Evolutionary conservation across 2,888 invertebrate species (phyloP).

Genomic region (Trichopoda pennipes): DNA sequence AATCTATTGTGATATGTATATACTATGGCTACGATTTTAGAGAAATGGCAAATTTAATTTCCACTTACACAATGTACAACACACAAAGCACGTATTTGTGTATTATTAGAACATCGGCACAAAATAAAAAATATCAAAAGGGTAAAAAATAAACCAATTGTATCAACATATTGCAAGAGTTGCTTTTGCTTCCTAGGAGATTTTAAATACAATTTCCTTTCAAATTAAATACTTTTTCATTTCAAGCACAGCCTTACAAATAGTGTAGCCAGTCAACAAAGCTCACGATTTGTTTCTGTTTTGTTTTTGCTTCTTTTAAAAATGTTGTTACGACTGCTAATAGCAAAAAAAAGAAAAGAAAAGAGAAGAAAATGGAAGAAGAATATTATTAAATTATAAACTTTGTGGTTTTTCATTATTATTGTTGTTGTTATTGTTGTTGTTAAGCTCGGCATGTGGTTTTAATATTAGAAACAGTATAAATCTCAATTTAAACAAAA

Average conservation of each 20-base stretch:
- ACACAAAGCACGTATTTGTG: constrained; percentile 59
- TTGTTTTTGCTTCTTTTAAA: constrained; percentile 8
- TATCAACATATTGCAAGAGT: constrained; percentile 33
- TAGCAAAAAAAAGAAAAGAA: neutral
- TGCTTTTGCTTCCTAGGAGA: constrained; percentile 45
- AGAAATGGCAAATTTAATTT: no score
- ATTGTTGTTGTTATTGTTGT: constrained; percentile 29
- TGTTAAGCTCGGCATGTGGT: constrained; percentile 63
- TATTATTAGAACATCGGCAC: constrained; percentile 29
- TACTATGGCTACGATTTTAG: no score
- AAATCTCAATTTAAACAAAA: constrained; percentile 52
- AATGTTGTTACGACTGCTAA: neutral
- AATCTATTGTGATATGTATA: no score
- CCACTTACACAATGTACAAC: constrained; percentile 47
- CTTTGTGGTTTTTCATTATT: constrained; percentile 48
- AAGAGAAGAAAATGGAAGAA: constrained; percentile 4
- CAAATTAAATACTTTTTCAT: constrained; percentile 57
- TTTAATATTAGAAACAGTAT: constrained; percentile 63
- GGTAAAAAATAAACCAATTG: neutral
- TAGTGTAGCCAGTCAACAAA: neutral
- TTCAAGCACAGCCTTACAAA: neutral
- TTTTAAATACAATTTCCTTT: constrained; percentile 54
- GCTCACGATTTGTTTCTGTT: neutral
- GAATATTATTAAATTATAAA: constrained; percentile 65
- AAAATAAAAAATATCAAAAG: neutral